Evolutionary conservation across 2,113 vertebrate species (phyloP).

Genomic region (Felis catus): DNA sequence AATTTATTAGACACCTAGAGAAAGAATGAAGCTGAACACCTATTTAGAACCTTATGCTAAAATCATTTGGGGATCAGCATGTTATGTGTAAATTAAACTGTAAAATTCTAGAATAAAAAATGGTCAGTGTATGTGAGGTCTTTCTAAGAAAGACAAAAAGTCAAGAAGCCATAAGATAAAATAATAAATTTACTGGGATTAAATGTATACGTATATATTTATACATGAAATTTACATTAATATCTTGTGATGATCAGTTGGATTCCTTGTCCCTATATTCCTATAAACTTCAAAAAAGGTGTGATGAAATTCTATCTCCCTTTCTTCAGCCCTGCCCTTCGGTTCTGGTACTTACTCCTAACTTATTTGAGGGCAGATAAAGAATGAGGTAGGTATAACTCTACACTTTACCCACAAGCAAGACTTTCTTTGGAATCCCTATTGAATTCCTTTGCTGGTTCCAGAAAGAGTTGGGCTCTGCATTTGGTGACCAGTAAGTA

Average conservation of each 20-base stretch:
- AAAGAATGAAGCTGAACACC: not conserved
- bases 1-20: not conserved
- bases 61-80: not conserved
- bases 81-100: slow-evolving; percentile 23
- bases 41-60: not conserved
- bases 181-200: not conserved
- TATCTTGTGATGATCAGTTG: not conserved
- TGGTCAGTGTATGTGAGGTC: not conserved
- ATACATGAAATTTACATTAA: not conserved
- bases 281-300: not conserved
- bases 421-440: not conserved
- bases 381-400: not conserved
- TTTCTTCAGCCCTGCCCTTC: not conserved
- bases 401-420: not conserved
- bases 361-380: not conserved
- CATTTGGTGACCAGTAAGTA: not conserved
- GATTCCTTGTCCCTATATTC: not conserved
- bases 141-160: not conserved
- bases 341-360: not conserved
- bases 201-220: not conserved
- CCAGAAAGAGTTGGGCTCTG: not conserved
- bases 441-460: not conserved
- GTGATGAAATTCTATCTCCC: not conserved
- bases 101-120: not conserved
- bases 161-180: not conserved